Evolutionary conservation across 2,797 vertebrate genomes (phyloP).

Genomic region (Neoniphon sammara): DNA sequence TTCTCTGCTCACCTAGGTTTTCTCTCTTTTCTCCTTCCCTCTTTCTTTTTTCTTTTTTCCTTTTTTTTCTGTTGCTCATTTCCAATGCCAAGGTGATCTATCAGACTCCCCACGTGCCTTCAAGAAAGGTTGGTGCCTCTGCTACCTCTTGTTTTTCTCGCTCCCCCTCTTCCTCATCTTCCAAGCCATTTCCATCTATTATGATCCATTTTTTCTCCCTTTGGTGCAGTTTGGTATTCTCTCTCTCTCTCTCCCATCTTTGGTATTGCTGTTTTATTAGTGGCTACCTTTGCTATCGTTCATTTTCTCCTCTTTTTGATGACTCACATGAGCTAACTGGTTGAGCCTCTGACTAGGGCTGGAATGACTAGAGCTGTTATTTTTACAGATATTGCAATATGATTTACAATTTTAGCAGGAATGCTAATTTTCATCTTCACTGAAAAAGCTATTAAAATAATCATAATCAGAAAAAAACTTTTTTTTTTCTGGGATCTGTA

Average conservation of each 20-base stretch:
- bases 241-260: conserved; percentile 43
- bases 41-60: conserved; percentile 68
- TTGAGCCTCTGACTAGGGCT: conserved; percentile 34
- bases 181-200: conserved; percentile 53
- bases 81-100: conserved; percentile 94
- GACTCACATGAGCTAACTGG: conserved; percentile 36
- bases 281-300: conserved; percentile 47
- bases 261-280: conserved; percentile 52
- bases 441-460: no score
- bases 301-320: conserved; percentile 34
- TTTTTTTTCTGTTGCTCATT: conserved; percentile 86
- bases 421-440: no score
- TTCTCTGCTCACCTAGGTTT: conserved; percentile 79
- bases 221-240: conserved; percentile 40
- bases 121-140: conserved; percentile 98
- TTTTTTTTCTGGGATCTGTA: no score
- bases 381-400: no score
- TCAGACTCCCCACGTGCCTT: conserved; percentile 96
- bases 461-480: no score
- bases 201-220: conserved; percentile 48
- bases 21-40: conserved; percentile 80
- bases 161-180: conserved; percentile 24
- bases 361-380: no score
- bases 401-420: no score
- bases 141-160: conserved; percentile 70